Evolutionary conservation across 2,113 vertebrate genomes (phyloP).

Genomic region (Takifugu bimaculatus): DNA sequence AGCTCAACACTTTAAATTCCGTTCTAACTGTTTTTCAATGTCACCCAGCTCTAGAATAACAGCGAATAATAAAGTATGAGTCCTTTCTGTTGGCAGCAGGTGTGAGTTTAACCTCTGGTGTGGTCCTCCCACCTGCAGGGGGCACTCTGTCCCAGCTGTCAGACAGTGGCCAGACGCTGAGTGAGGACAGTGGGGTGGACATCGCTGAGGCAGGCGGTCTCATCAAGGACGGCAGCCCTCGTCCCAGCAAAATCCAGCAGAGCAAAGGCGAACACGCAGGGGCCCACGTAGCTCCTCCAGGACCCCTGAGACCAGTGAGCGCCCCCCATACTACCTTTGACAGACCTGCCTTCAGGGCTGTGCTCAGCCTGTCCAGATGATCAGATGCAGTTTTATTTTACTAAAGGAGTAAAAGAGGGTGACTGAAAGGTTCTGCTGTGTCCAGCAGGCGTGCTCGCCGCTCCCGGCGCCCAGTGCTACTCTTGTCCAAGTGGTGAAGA

Average conservation of each 20-base stretch:
- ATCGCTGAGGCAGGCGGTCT: conserved; percentile 83
- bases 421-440: not conserved
- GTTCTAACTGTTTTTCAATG: no score
- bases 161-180: conserved; percentile 94
- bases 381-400: no score
- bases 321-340: no score
- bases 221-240: conserved; percentile 78
- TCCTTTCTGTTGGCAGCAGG: no score
- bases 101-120: not conserved
- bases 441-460: conserved; percentile 41
- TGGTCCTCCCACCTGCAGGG: conserved; percentile 64
- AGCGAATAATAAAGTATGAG: no score
- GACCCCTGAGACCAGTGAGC: conserved; percentile 79
- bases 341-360: no score
- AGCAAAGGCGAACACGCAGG: conserved; percentile 49
- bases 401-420: no score
- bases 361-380: no score
- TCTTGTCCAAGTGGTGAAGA: conserved; percentile 85
- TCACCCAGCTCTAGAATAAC: no score
- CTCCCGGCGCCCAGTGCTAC: conserved; percentile 75
- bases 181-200: conserved; percentile 96
- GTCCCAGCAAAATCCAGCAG: conserved; percentile 70
- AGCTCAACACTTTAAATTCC: no score
- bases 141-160: conserved; percentile 91
- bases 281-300: conserved; percentile 14